These are phyloP conservation scores for Drosophila aff. DNA, from an alignment of 1,140 invertebrate species.

Conservation along the genomic window DNA sequence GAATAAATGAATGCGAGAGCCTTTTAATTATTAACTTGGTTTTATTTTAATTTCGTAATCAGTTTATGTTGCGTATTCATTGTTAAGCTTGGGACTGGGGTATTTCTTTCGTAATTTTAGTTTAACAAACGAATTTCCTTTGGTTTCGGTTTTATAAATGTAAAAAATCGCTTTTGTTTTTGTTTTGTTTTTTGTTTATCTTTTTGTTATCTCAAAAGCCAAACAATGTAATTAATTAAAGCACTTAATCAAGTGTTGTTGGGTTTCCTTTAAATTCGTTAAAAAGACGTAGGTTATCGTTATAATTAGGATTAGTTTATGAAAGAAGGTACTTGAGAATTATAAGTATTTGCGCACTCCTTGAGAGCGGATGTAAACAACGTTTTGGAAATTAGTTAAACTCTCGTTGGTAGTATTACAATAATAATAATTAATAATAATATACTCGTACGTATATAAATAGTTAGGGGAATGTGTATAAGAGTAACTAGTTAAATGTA, in stretches of 20 bases:
- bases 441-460: conserved; percentile 55
- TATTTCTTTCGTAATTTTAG: conserved; percentile 54
- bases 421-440: conserved; percentile 44
- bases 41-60: conserved; percentile 54
- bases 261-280: conserved; percentile 77
- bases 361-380: conserved; percentile 49
- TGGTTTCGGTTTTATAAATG: conserved; percentile 69
- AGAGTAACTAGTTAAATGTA: conserved; percentile 49
- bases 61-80: conserved; percentile 49
- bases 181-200: conserved; percentile 11
- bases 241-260: conserved; percentile 48
- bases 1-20: conserved; percentile 63
- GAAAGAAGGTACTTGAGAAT: conserved; percentile 80
- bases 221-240: conserved; percentile 71
- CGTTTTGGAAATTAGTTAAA: conserved; percentile 39
- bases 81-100: conserved; percentile 56
- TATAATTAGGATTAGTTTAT: conserved; percentile 49
- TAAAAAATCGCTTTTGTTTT: conserved; percentile 70
- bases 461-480: conserved; percentile 39
- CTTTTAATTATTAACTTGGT: conserved; percentile 53
- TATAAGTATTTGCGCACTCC: conserved; percentile 38
- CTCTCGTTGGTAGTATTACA: conserved; percentile 42
- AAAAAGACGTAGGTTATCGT: conserved; percentile 66
- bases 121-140: conserved; percentile 69
- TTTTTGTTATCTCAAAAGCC: conserved; percentile 54